Conservation (phyloP, 2,888 invertebrate species). For the Halictus quadricinctus region DNA sequence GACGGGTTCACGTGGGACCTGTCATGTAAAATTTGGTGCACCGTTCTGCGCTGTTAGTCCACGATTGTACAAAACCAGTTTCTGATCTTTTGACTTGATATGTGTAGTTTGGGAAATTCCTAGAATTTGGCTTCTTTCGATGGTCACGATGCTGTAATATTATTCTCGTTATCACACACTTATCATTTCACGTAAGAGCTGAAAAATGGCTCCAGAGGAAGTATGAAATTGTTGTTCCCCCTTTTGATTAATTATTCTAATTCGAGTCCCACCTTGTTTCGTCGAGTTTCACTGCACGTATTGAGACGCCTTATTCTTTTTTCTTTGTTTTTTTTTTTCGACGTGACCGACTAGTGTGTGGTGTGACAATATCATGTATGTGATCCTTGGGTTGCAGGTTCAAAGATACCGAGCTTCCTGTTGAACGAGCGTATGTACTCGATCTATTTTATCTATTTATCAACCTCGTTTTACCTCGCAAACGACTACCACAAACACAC, state of each 20-base stretch:
- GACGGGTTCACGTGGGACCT: neutral
- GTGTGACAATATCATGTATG: conserved; percentile 75
- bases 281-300: conserved; percentile 19
- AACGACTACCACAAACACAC: neutral
- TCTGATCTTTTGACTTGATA: conserved; percentile 33
- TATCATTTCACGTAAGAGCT: conserved; percentile 24
- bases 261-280: neutral
- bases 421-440: conserved; percentile 93
- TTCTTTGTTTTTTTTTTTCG: neutral
- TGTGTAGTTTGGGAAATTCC: conserved; percentile 48
- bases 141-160: conserved; percentile 51
- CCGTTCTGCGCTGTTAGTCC: neutral
- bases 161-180: conserved; percentile 19
- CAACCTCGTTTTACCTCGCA: conserved; percentile 64
- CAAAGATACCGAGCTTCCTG: conserved; percentile 92
- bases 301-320: neutral
- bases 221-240: neutral
- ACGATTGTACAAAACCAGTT: conserved; percentile 42
- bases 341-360: conserved; percentile 68
- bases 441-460: conserved; percentile 82
- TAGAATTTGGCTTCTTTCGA: conserved; percentile 47
- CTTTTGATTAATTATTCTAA: neutral
- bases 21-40: conserved; percentile 13
- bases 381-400: conserved; percentile 88
- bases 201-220: neutral